Conservation (phyloP, 1,140 invertebrate genomes). For the Paraescarpia echinospica region DNA sequence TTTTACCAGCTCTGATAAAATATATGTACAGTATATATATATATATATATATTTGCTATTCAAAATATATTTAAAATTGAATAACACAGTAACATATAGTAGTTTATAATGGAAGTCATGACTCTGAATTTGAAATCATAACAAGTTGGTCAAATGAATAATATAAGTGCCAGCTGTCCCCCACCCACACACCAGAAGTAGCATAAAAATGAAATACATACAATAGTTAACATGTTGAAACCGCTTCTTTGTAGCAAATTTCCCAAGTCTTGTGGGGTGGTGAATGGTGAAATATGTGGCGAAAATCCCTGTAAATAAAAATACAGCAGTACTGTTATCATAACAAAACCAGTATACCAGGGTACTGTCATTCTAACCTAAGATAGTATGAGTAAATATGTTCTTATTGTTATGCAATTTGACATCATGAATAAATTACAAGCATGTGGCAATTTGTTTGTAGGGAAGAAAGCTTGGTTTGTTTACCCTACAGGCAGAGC, state of each 20-base stretch:
- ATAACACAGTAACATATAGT: not conserved
- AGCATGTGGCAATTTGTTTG: too few relatives aligned
- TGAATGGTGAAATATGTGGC: conserved; percentile 94
- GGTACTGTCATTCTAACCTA: not conserved
- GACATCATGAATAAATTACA: too few relatives aligned
- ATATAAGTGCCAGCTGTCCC: not conserved
- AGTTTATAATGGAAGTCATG: not conserved
- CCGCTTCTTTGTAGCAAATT: conserved; percentile 79
- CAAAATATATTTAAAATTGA: not conserved
- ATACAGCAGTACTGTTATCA: conserved; percentile 1
- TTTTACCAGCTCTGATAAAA: too few relatives aligned
- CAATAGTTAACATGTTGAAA: conserved; percentile 92
- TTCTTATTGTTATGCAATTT: too few relatives aligned
- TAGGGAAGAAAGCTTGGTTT: too few relatives aligned
- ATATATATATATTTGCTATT: not conserved
- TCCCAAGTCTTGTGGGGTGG: conserved; percentile 78
- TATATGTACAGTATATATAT: too few relatives aligned
- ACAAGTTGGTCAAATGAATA: not conserved
- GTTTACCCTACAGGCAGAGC: too few relatives aligned
- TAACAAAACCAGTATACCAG: not conserved
- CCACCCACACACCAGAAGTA: too few relatives aligned
- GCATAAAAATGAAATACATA: conserved; percentile 47
- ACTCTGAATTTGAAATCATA: not conserved
- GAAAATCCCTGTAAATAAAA: conserved; percentile 72
- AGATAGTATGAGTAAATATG: too few relatives aligned